Conservation (phyloP, 2,113 vertebrate species). For the Alaudala cheleensis region DNA sequence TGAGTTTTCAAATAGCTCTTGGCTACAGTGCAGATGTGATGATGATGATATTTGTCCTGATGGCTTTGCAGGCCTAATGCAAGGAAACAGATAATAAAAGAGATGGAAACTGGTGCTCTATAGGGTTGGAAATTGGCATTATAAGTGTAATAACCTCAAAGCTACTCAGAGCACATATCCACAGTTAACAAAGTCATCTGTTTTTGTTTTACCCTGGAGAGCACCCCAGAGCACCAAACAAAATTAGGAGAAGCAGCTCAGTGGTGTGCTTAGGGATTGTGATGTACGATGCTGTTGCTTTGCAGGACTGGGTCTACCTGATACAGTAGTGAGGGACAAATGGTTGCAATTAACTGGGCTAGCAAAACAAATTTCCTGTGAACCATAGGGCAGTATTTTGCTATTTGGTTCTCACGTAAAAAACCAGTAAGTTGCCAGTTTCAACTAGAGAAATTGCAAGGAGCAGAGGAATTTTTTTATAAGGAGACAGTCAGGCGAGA, state of each 20-base stretch:
- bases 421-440: neutral
- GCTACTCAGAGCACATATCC: neutral
- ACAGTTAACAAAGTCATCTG: neutral
- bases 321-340: neutral
- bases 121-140: neutral
- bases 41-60: constrained; percentile 7
- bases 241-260: neutral
- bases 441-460: neutral
- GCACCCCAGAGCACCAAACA: neutral
- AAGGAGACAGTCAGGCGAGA: fast-evolving
- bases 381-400: neutral
- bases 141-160: neutral
- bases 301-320: neutral
- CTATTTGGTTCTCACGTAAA: neutral
- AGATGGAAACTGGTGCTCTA: neutral
- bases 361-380: neutral
- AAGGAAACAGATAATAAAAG: neutral
- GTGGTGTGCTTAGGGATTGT: neutral
- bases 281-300: neutral
- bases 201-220: neutral
- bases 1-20: neutral
- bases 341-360: neutral
- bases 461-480: neutral
- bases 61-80: neutral
- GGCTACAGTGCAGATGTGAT: constrained; percentile 25